Evolutionary conservation across 2,888 invertebrate genomes (phyloP).

Genomic region (Synanthedon formicaeformis): DNA sequence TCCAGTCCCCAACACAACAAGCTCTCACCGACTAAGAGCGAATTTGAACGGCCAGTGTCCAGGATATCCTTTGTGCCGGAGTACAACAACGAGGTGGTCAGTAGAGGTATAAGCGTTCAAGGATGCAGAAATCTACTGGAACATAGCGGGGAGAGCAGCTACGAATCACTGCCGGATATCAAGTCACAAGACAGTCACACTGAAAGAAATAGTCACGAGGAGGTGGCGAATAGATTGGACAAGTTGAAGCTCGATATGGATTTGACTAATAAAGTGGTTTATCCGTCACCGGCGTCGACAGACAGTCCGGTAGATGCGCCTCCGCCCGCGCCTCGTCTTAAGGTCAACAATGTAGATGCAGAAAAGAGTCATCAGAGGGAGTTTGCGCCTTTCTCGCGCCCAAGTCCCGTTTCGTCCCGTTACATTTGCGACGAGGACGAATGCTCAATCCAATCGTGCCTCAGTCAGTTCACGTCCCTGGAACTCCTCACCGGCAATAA

Average conservation of each 20-base stretch:
- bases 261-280: slow-evolving; percentile 25
- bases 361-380: slow-evolving; percentile 38
- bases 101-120: slow-evolving; percentile 51
- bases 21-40: slow-evolving; percentile 40
- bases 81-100: slow-evolving; percentile 50
- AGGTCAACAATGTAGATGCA: slow-evolving; percentile 35
- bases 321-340: slow-evolving; percentile 29
- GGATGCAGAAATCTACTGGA: slow-evolving; percentile 47
- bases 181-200: slow-evolving; percentile 25
- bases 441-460: slow-evolving; percentile 88
- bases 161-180: slow-evolving; percentile 36
- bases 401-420: slow-evolving; percentile 72
- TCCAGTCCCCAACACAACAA: slow-evolving; percentile 60
- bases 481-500: slow-evolving; percentile 93
- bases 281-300: slow-evolving; percentile 29
- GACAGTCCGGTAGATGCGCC: slow-evolving; percentile 24
- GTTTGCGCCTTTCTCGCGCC: slow-evolving; percentile 38
- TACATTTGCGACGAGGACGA: slow-evolving; percentile 82
- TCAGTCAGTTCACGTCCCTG: slow-evolving; percentile 91
- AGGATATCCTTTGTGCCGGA: slow-evolving; percentile 47
- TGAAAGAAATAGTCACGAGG: slow-evolving; percentile 33
- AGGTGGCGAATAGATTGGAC: slow-evolving; percentile 28
- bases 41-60: slow-evolving; percentile 46
- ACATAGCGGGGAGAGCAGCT: slow-evolving; percentile 48
- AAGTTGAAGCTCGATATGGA: slow-evolving; percentile 47